Conservation (phyloP, 2,797 vertebrate genomes). For the Leucoraja ocellata region DNA sequence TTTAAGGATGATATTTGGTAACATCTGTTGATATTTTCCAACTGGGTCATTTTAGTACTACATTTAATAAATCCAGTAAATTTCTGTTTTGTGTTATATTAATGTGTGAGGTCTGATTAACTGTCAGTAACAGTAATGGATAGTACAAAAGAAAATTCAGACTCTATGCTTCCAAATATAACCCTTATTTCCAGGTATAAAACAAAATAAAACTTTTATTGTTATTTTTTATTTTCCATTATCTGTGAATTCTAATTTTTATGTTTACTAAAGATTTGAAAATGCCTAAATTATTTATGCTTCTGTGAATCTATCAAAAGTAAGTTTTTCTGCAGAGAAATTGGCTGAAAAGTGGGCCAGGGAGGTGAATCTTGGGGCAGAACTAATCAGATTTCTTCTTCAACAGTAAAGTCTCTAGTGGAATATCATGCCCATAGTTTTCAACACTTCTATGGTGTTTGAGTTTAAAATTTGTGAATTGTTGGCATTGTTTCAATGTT, state of each 20-base stretch:
- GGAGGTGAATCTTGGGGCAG: background rate
- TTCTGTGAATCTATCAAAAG: background rate
- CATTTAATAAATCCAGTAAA: background rate
- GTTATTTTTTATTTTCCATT: background rate
- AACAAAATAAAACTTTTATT: background rate
- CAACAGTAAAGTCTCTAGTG: background rate
- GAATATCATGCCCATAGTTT: background rate
- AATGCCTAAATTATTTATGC: background rate
- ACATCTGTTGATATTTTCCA: background rate
- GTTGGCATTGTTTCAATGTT: background rate
- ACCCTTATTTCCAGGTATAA: background rate
- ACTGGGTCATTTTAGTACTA: background rate
- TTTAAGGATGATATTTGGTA: background rate
- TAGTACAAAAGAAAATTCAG: background rate
- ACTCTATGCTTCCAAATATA: background rate
- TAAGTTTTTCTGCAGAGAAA: background rate
- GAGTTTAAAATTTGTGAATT: background rate
- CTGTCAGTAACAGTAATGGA: background rate
- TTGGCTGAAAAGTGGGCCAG: background rate
- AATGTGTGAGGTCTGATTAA: background rate
- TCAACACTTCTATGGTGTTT: too few species aligned
- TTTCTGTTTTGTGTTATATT: background rate
- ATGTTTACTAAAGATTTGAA: background rate
- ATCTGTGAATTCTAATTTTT: too few species aligned
- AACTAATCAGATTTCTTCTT: background rate